A percentile compares a stretch with the other conserved stretches of the same genome.
These are phyloP conservation scores for Philaethria dido DNA, from an alignment of 2,888 invertebrate genomes.

Conservation along the genomic window DNA sequence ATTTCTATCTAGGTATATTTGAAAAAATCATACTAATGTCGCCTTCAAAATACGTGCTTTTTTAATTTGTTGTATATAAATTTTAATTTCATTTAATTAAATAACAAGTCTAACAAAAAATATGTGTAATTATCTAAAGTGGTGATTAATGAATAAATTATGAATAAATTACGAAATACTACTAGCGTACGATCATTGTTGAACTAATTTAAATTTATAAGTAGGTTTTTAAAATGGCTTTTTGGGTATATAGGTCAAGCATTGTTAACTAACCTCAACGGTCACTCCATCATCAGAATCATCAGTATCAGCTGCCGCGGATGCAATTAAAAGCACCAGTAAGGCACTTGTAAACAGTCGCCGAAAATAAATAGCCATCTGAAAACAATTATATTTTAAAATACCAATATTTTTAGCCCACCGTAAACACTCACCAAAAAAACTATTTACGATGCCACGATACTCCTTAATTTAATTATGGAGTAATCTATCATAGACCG, in stretches of 20 bases:
- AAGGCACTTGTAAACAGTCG: conserved; percentile 61
- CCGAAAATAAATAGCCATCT: conserved; percentile 71
- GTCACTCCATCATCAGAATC: conserved; percentile 66
- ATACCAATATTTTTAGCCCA: background rate
- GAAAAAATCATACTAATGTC: too few species aligned
- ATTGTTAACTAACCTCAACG: conserved; percentile 69
- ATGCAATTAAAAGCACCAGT: conserved; percentile 57
- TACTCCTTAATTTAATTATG: conserved; percentile 61
- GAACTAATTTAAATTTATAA: background rate
- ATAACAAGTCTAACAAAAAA: background rate
- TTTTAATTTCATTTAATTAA: too few species aligned
- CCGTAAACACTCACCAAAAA: conserved; percentile 7
- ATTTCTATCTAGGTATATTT: too few species aligned
- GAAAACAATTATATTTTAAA: conserved; percentile 51
- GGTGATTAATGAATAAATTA: background rate
- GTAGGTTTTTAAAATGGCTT: background rate
- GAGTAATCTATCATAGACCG: conserved; percentile 42
- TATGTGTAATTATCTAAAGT: background rate
- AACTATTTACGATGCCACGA: conserved; percentile 25
- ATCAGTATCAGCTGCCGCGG: conserved; percentile 54
- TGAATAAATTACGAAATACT: background rate
- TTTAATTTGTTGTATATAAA: too few species aligned
- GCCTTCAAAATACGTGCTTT: too few species aligned
- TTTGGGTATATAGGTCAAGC: conserved; percentile 46
- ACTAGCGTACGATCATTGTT: background rate